Evolutionary conservation across 2,797 vertebrate genomes (phyloP), one percentile per base, ranked within the genome.

Genomic region (Melanotaenia pygmaea): DNA sequence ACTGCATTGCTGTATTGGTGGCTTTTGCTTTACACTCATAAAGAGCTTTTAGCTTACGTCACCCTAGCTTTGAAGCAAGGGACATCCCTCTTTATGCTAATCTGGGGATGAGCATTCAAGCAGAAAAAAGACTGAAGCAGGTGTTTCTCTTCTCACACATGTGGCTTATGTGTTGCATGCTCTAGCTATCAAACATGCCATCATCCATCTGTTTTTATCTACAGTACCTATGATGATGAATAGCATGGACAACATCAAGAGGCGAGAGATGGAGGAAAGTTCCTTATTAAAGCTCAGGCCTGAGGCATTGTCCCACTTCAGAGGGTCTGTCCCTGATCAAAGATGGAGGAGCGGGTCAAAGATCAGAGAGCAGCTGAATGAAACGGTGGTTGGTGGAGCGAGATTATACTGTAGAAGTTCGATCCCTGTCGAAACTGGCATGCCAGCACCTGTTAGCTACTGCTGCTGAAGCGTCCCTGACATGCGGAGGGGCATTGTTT

Each of bases 21-120:
- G 88, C 82, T 91, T 91, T 92, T 67, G 64, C 79, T 84, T 89
- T 79, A 81, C 82, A 54, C 77, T 38, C 51, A 77, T 77, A 83
- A 79, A 81, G 75, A 70, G 83, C 77, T 90, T 92, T 93, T 87
- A 84, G 86, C 79, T 88, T 77, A 87, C 86, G 88, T 91, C 88
- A 88, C 86, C 88, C 73, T 53, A 53, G 73, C 86, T 90, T 89
- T 88, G 85, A 91, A 84, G 63, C 56, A 20, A 64, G 69, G 77
- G 75, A 68, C 70, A 67, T 87, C 76, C 70, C 69, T 18, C 60
- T 66, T 86, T 75, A 83, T 47, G 40, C 74, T 79, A 74, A 86
- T 59, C 72, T 26, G 12, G 6, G 64, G 51, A 26, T 58, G 22
- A 0, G 3, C 72, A 79, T 84, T 80, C 70, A 68, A 66, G 60